phyloP scores from a whole-genome alignment of 1,140 invertebrate species.

The Pollicipes pollicipes region DNA sequence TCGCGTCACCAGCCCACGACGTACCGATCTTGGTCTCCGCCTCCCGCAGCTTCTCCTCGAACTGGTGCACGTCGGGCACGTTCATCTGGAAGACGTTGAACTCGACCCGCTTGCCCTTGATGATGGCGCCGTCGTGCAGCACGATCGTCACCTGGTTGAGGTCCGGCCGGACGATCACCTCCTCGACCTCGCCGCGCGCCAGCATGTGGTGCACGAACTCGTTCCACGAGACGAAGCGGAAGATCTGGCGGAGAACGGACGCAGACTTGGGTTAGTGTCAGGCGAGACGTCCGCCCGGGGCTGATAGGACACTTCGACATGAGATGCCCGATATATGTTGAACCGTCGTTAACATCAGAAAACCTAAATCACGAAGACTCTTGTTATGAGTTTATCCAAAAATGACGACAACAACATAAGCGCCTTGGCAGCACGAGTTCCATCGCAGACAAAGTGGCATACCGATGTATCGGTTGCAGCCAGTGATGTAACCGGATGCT shows the following conservation, averaged over 20 bases:
- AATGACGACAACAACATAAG: too few relatives aligned
- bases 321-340: too few relatives aligned
- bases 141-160: constrained; percentile 64
- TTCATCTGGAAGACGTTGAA: constrained; percentile 58
- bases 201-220: constrained; percentile 87
- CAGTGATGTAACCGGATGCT: too few relatives aligned
- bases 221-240: constrained; percentile 72
- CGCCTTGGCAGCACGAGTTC: too few relatives aligned
- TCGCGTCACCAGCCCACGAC: too few relatives aligned
- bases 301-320: too few relatives aligned
- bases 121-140: constrained; percentile 61
- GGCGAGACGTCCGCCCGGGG: too few relatives aligned
- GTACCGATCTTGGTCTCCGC: constrained; percentile 41
- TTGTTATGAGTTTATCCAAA: too few relatives aligned
- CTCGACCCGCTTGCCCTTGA: constrained; percentile 54
- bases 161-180: constrained; percentile 64
- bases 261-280: neutral
- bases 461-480: too few relatives aligned
- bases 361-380: too few relatives aligned
- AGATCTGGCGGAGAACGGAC: constrained; percentile 18
- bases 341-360: too few relatives aligned
- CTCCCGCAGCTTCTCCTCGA: constrained; percentile 71
- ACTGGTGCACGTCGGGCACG: constrained; percentile 55
- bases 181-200: constrained; percentile 75
- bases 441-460: too few relatives aligned